phyloP scores from a whole-genome alignment of 2,113 vertebrate genomes.

The Pseudopodoces humilis region DNA sequence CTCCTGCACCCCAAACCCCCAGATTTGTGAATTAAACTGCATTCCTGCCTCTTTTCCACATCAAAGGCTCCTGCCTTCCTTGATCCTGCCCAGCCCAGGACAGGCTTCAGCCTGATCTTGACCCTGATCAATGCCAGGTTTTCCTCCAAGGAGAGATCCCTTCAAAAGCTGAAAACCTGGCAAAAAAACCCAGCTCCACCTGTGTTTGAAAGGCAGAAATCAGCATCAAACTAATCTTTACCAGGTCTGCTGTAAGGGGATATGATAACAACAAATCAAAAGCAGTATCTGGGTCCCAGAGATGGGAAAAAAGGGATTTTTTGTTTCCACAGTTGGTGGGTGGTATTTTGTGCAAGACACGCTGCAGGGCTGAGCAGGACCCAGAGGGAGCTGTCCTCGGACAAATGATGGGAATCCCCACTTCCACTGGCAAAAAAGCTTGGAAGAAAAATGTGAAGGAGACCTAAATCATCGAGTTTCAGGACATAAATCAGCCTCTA shows the following conservation, averaged over 20 bases:
- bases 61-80: not conserved
- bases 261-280: not conserved
- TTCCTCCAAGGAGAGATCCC: not conserved
- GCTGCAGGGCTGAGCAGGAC: not conserved
- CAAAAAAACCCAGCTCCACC: not conserved
- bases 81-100: not conserved
- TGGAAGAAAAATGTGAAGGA: not conserved
- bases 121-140: not conserved
- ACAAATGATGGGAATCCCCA: not conserved
- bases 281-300: not conserved
- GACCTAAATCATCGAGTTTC: not conserved
- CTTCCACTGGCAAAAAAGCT: not conserved
- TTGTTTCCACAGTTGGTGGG: not conserved
- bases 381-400: accelerated
- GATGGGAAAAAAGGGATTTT: not conserved
- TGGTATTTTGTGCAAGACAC: not conserved
- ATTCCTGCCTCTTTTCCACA: not conserved
- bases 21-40: not conserved
- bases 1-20: not conserved
- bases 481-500: not conserved
- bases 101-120: not conserved
- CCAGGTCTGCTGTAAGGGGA: not conserved
- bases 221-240: not conserved
- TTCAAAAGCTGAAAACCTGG: not conserved
- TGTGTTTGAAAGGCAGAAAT: not conserved